Evolutionary conservation across 2,888 invertebrate genomes (phyloP), one percentile per base, ranked within the genome.

Genomic region (Yponomeuta malinellus): DNA sequence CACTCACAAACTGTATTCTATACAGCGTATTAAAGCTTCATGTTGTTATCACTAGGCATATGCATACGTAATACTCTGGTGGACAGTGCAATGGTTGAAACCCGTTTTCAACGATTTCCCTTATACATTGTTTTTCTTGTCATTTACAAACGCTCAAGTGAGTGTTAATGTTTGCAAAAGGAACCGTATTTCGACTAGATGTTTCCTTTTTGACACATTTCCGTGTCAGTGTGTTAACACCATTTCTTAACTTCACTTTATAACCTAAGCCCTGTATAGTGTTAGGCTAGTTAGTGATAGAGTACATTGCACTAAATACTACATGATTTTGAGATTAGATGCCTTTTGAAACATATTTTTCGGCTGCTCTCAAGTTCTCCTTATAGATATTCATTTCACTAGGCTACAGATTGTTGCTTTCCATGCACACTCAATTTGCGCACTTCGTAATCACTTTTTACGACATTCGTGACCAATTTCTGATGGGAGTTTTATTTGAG

Each of bases 271-370:
- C 67, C 37, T 67, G 67, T 67, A 67, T 67, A 67, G 2, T 67
- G 67, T 67, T 37, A 37, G 67, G 31, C 29, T 67, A 64, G 23
- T 79, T 67, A 64, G 23, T 23, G 23, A 23, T 23, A 23, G 23
- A 23, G 23, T 79, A 83, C 86, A 85, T 86, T 87, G 86, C 84
- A 82, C 74, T 81, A 81, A 85, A 84, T 88, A 83, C 86, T 89
- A 89, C 87, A 84, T 84, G 83, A 86, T 88, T 87, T 85, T 82
- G 82, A 86, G 90, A 90, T 87, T 86, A 88, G 87, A 86, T 88
- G 91, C 91, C 91, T 82, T 84, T 87, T 15, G 15, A 90, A 91
- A 92, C 91, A 92, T 92, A 92, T 92, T 81, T 81, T 86, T 90
- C 88, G 91, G 91, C 91, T 79, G 80, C 89, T 90, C 90, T 90